Conservation (phyloP, 2,797 vertebrate species). For the Chanos chanos region DNA sequence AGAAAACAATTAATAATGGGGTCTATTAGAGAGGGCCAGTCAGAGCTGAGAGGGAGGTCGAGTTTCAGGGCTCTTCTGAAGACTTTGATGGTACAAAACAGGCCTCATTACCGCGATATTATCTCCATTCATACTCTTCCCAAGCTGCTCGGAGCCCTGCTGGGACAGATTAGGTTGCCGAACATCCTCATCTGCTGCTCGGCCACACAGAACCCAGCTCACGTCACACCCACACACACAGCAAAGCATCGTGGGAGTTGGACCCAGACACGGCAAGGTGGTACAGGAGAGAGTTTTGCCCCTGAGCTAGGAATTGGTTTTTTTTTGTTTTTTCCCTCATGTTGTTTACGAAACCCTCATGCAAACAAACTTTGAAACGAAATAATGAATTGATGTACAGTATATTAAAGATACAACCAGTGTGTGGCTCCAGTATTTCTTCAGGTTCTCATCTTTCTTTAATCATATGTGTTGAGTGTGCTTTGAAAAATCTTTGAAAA, state of each 20-base stretch:
- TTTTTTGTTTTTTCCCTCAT: too few species aligned
- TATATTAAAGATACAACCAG: too few species aligned
- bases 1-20: conserved; percentile 82
- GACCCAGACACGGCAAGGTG: too few species aligned
- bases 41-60: conserved; percentile 71
- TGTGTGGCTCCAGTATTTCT: too few species aligned
- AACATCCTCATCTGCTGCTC: conserved; percentile 68
- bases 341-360: neutral
- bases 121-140: conserved; percentile 85
- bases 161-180: conserved; percentile 82
- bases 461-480: too few species aligned
- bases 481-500: too few species aligned
- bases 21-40: conserved; percentile 76
- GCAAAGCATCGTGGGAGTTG: conserved; percentile 26
- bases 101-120: conserved; percentile 85
- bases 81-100: conserved; percentile 83
- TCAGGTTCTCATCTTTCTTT: too few species aligned
- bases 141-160: conserved; percentile 75
- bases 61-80: conserved; percentile 78
- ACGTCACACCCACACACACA: conserved; percentile 50
- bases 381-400: too few species aligned
- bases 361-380: too few species aligned
- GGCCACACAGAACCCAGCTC: conserved; percentile 59
- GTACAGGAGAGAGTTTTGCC: too few species aligned
- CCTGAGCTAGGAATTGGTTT: too few species aligned